phyloP scores from a whole-genome alignment of 2,888 invertebrate genomes.

The Oasisia sp. region DNA sequence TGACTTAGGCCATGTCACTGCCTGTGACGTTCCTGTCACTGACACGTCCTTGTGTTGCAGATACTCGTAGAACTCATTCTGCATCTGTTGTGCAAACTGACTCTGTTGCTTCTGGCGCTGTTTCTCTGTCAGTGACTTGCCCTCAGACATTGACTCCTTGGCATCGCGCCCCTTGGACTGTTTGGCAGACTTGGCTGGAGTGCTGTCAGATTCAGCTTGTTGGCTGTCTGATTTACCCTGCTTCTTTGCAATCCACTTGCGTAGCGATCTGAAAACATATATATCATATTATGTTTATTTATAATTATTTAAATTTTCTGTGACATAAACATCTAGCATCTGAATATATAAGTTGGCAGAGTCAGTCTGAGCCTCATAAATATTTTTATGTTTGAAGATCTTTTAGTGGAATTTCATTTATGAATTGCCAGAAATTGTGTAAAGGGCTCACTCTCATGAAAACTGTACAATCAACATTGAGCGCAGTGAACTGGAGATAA shows the following conservation, averaged over 20 bases:
- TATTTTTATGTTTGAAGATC: too few relatives aligned
- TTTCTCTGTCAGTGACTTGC: constrained; percentile 43
- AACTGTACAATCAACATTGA: too few relatives aligned
- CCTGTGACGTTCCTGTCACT: neutral
- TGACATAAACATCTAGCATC: neutral
- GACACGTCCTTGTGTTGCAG: constrained; percentile 24
- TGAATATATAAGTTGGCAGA: neutral
- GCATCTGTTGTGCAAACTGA: constrained; percentile 49
- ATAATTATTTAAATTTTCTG: neutral
- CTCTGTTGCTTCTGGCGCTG: constrained; percentile 49
- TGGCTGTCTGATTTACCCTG: neutral
- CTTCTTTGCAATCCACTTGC: constrained; percentile 20
- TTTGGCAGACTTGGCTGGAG: neutral
- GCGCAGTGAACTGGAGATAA: too few relatives aligned
- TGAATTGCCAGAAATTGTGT: too few relatives aligned
- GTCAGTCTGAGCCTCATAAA: too few relatives aligned
- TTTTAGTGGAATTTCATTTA: too few relatives aligned
- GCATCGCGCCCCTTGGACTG: constrained; percentile 21
- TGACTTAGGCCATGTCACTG: constrained; percentile 25
- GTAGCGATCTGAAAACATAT: constrained; percentile 19
- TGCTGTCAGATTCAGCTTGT: constrained; percentile 7
- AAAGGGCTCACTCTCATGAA: too few relatives aligned
- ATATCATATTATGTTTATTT: neutral
- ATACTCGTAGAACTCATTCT: constrained; percentile 50
- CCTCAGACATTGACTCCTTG: constrained; percentile 18